Conservation (phyloP, 1,140 invertebrate genomes). For the Nymphalis io region DNA sequence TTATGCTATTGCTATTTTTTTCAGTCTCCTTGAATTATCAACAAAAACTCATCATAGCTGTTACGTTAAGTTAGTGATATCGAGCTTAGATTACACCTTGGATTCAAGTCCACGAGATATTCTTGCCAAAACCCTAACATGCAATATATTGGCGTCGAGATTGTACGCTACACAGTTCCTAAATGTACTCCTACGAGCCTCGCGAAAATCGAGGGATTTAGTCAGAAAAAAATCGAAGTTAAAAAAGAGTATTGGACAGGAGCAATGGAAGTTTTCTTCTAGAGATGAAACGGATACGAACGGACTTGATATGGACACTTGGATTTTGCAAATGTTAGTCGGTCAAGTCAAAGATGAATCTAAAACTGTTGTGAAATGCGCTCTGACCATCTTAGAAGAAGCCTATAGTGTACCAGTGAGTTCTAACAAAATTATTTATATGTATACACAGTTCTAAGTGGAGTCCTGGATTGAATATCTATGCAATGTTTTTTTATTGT, state of each 20-base stretch:
- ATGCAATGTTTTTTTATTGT: no score
- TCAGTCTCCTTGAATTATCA: constrained; percentile 89
- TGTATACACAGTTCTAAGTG: neutral
- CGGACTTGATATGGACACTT: constrained; percentile 84
- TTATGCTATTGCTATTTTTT: constrained; percentile 43
- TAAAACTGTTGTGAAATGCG: constrained; percentile 87
- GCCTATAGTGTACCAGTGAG: constrained; percentile 91
- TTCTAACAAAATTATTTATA: constrained; percentile 14
- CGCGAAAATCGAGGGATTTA: constrained; percentile 78
- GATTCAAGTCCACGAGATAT: constrained; percentile 88
- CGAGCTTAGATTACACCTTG: constrained; percentile 91
- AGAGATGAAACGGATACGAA: constrained; percentile 52
- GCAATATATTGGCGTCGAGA: constrained; percentile 87
- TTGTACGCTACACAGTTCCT: constrained; percentile 95
- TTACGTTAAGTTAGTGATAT: constrained; percentile 95
- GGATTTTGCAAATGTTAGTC: constrained; percentile 92
- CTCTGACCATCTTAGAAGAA: constrained; percentile 93
- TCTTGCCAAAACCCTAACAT: constrained; percentile 85
- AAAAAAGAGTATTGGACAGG: constrained; percentile 60
- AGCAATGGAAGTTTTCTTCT: constrained; percentile 50
- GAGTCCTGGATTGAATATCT: neutral
- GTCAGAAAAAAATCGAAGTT: constrained; percentile 70
- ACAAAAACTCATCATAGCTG: constrained; percentile 92
- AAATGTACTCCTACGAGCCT: constrained; percentile 89
- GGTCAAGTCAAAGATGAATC: constrained; percentile 91